Percentiles rank a stretch among this genome's conserved stretches.
phyloP scores from a whole-genome alignment of 1,140 invertebrate genomes.

The Vanessa tameamea region DNA sequence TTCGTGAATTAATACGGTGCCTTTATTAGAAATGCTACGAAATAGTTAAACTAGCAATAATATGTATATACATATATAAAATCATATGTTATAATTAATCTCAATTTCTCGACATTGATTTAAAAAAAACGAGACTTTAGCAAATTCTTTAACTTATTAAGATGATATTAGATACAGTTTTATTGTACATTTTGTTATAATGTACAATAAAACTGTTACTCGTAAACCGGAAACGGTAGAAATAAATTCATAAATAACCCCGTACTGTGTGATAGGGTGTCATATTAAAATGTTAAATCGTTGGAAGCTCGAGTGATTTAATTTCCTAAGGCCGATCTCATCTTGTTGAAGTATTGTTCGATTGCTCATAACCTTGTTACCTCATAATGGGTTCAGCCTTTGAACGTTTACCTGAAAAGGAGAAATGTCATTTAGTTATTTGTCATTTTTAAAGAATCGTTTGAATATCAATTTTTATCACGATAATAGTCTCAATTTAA shows the following conservation, averaged over 20 bases:
- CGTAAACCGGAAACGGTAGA: background rate
- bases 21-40: too few relatives aligned
- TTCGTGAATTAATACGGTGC: too few relatives aligned
- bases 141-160: too few relatives aligned
- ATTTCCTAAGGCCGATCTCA: conserved; percentile 57
- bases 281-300: conserved; percentile 55
- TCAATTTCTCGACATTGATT: too few relatives aligned
- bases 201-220: too few relatives aligned
- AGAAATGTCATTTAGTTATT: background rate
- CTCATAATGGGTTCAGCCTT: conserved; percentile 25
- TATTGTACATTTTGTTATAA: too few relatives aligned
- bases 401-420: conserved; percentile 30
- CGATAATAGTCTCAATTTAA: too few relatives aligned
- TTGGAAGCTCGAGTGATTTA: conserved; percentile 48
- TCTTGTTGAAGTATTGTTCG: conserved; percentile 37
- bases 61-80: too few relatives aligned
- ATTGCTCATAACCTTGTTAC: conserved; percentile 31
- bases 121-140: background rate
- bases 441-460: background rate
- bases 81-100: too few relatives aligned
- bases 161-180: too few relatives aligned
- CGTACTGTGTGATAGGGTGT: conserved; percentile 43
- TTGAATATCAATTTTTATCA: too few relatives aligned
- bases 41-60: too few relatives aligned
- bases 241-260: background rate